These are phyloP conservation scores for Cepaea hortensis DNA, from an alignment of 2,888 invertebrate genomes.

Conservation along the genomic window DNA sequence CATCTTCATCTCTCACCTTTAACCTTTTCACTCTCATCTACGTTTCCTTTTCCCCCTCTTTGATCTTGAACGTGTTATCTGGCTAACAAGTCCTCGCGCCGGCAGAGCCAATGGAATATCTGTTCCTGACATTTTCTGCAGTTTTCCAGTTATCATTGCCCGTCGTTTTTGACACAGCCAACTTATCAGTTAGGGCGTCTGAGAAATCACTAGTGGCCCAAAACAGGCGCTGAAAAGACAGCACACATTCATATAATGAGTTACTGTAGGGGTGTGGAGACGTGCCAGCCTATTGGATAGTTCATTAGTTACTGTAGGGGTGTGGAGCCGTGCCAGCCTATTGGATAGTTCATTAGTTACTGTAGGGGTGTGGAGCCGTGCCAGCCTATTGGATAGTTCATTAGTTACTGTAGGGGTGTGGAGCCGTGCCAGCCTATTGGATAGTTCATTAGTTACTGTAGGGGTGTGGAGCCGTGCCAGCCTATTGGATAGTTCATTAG, in stretches of 20 bases:
- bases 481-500: too few relatives aligned
- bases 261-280: too few relatives aligned
- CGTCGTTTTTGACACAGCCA: constrained; percentile 17
- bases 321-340: too few relatives aligned
- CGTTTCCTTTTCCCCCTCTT: constrained; percentile 23
- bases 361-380: too few relatives aligned
- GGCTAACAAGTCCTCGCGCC: constrained; percentile 35
- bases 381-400: too few relatives aligned
- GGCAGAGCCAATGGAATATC: not conserved
- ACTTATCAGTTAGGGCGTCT: constrained; percentile 11
- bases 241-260: not conserved
- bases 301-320: too few relatives aligned
- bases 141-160: not conserved
- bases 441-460: too few relatives aligned
- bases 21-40: constrained; percentile 21
- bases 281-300: too few relatives aligned
- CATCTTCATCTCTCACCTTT: not conserved
- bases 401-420: too few relatives aligned
- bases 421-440: too few relatives aligned
- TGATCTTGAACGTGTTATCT: not conserved
- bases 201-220: not conserved
- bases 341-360: too few relatives aligned
- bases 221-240: not conserved
- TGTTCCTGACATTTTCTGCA: constrained; percentile 5
- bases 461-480: too few relatives aligned